phyloP scores from a whole-genome alignment of 1,140 invertebrate genomes.

The Drosophila tani region DNA sequence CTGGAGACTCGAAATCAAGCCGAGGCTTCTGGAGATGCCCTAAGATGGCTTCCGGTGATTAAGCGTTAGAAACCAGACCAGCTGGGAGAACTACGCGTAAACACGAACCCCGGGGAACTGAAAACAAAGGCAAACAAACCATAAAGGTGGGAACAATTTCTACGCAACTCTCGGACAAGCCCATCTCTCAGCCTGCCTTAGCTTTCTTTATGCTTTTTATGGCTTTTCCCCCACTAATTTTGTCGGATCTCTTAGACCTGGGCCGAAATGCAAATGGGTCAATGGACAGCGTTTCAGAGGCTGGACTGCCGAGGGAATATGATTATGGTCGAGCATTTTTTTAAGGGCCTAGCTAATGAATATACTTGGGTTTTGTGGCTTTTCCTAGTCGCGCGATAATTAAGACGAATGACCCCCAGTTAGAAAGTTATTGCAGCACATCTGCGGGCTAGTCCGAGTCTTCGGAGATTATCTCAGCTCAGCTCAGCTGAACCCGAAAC shows the following conservation, averaged over 20 bases:
- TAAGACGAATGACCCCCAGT: constrained; percentile 78
- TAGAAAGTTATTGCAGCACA: constrained; percentile 81
- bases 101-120: constrained; percentile 28
- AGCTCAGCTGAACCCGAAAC: constrained; percentile 50
- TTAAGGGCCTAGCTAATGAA: constrained; percentile 65
- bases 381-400: constrained; percentile 75
- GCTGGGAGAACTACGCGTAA: constrained; percentile 34
- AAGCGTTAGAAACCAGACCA: constrained; percentile 62
- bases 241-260: constrained; percentile 34
- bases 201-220: constrained; percentile 56
- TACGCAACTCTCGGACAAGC: constrained; percentile 37
- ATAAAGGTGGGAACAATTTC: constrained; percentile 79
- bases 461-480: constrained; percentile 50
- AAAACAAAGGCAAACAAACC: constrained; percentile 45
- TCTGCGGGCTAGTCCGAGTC: constrained; percentile 36
- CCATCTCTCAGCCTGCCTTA: constrained; percentile 14
- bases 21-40: constrained; percentile 54
- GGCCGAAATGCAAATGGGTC: constrained; percentile 67
- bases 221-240: constrained; percentile 56
- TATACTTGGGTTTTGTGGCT: constrained; percentile 54
- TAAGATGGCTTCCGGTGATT: constrained; percentile 78
- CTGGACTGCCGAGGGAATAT: constrained; percentile 41
- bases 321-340: constrained; percentile 41
- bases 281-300: constrained; percentile 63
- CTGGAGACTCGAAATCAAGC: constrained; percentile 65